phyloP scores from a whole-genome alignment of 2,797 vertebrate species.

The Protosalanx chinensis region DNA sequence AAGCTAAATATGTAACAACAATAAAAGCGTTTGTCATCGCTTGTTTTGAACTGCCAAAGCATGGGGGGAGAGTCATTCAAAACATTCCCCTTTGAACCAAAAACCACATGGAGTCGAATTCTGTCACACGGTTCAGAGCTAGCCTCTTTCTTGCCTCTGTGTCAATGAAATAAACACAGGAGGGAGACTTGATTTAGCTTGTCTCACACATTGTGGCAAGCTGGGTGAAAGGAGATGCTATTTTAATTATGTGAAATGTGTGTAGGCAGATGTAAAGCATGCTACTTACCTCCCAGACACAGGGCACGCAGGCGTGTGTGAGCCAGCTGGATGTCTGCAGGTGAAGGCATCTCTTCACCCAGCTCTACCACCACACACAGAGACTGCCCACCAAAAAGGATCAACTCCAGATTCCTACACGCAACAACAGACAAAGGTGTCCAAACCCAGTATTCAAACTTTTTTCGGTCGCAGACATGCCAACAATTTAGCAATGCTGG shows the following conservation, averaged over 20 bases:
- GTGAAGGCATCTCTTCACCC: conserved; percentile 79
- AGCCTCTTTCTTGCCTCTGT: neutral
- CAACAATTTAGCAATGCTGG: too few relatives aligned
- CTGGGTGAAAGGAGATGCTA: too few relatives aligned
- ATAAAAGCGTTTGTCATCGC: conserved; percentile 18
- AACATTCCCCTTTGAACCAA: neutral
- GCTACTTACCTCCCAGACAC: conserved; percentile 79
- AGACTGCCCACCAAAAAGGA: conserved; percentile 84
- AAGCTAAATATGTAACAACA: conserved; percentile 26
- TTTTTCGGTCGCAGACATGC: too few relatives aligned
- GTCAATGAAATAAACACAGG: neutral
- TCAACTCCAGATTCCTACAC: conserved; percentile 80
- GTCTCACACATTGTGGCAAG: too few relatives aligned
- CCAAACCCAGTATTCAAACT: too few relatives aligned
- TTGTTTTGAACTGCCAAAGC: neutral
- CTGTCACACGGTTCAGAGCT: neutral
- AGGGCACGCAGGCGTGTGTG: conserved; percentile 81
- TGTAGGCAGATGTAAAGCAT: neutral
- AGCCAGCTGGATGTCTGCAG: conserved; percentile 84
- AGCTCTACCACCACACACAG: conserved; percentile 84
- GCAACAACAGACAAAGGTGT: neutral
- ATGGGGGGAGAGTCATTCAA: neutral
- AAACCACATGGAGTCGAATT: neutral
- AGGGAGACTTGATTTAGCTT: too few relatives aligned
- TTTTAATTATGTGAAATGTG: neutral